Evolutionary conservation across 2,888 invertebrate species (phyloP).

Genomic region (Machimus atricapillus): DNA sequence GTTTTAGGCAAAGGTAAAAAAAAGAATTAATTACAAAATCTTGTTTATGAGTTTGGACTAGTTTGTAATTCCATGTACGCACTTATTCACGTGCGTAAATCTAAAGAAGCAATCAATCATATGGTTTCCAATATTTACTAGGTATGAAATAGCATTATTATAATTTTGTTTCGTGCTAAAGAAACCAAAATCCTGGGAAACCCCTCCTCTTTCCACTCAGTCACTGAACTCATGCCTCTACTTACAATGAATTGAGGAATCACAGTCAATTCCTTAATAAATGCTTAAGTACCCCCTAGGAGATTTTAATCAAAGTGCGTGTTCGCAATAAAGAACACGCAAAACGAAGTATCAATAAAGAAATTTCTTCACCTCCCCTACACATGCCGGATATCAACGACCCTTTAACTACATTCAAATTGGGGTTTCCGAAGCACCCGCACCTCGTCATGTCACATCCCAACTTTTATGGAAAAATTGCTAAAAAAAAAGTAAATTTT

Average conservation of each 20-base stretch:
- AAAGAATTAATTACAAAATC: not conserved
- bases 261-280: not conserved
- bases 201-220: not conserved
- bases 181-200: not conserved
- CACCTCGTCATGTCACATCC: not conserved
- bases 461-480: not conserved
- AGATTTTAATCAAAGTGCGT: not conserved
- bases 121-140: not conserved
- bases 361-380: not conserved
- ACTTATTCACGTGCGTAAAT: not conserved
- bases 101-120: not conserved
- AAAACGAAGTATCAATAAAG: not conserved
- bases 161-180: not conserved
- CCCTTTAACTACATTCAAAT: constrained; percentile 7
- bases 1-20: too few species aligned
- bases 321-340: not conserved
- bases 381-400: not conserved
- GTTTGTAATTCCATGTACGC: not conserved
- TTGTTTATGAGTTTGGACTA: not conserved
- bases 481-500: not conserved
- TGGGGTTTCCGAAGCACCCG: not conserved
- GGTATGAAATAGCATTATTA: not conserved
- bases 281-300: not conserved
- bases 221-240: not conserved
- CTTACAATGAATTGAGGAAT: not conserved